Conservation (phyloP, 2,797 vertebrate species). For the Lepus townsendii region DNA sequence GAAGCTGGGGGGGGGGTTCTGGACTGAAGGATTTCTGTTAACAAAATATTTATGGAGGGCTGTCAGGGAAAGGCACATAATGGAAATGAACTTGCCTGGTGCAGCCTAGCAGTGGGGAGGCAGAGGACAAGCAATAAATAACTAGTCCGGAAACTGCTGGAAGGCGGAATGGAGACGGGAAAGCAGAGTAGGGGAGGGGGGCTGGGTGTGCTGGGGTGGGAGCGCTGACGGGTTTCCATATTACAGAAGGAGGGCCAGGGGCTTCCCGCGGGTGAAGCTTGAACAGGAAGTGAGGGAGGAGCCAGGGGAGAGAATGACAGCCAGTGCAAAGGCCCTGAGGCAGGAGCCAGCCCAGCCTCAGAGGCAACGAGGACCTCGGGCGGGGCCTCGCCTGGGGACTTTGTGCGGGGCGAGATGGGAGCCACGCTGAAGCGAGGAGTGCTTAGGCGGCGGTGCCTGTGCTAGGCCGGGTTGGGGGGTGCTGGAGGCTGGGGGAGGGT, state of each 20-base stretch:
- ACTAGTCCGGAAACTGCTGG: background rate
- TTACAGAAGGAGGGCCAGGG: background rate
- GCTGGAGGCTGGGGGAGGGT: background rate
- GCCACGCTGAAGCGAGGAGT: background rate
- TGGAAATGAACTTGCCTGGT: background rate
- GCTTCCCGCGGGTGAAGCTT: background rate
- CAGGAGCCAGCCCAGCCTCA: background rate
- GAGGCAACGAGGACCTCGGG: background rate
- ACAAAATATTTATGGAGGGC: background rate
- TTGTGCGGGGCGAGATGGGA: background rate
- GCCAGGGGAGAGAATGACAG: background rate
- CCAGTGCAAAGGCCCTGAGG: slow-evolving; percentile 31
- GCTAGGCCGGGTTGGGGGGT: background rate
- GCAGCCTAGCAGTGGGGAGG: background rate
- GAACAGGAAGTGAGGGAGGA: background rate
- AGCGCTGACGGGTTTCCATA: background rate
- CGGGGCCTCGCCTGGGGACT: background rate
- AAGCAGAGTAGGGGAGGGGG: background rate
- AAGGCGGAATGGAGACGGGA: background rate
- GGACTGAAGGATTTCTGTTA: background rate
- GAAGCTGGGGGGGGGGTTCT: background rate
- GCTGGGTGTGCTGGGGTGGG: accelerated
- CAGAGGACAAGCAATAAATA: background rate
- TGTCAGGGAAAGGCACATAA: background rate
- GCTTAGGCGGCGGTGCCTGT: too few species aligned